Evolutionary conservation across 1,140 invertebrate species (phyloP), one percentile per base, ranked within the genome.

Genomic region (Pogonognathellus flavescens): DNA sequence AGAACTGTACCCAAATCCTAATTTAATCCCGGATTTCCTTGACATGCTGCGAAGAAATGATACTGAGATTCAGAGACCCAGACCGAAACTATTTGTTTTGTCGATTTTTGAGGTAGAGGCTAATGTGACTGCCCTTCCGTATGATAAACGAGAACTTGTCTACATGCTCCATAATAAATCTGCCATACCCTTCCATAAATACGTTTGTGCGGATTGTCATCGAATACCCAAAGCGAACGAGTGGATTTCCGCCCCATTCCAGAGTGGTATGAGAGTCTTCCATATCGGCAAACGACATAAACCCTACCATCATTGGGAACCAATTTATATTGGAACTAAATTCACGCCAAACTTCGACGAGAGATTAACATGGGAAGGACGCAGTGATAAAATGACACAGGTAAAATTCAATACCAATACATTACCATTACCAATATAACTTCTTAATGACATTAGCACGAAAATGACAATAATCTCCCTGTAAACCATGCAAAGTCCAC

Each of bases 321-420:
- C 96, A 1, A 96, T 97, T 87, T 97, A 95, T 88, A 96, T 97
- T 86, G 96, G 95, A 25, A 96, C 95, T 0, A 94, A 96, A 90
- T 91, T 93, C 10, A 96, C 97, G 89, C 96, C 97, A 0, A 92
- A 96, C 82, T 98, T 97, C 89, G 96, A 97, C 88, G 91, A 92
- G 62, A 92, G 96, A 90, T 93, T 96, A 22, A 96, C 94, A 89
- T 97, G 96, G 96, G 95, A 97, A 90, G 96, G 96, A 80, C 96
- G 95, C 91, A 96, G 95, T 90, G 95, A 97, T 90, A 97, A 97
- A 92, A 98, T 98, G 97, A 96, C 96, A 55, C 97, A 97, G 94
- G 96, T 97, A 89, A 90, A 84, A 11, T 25, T 59, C 16, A 59
- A 72, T 41, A 41, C 31, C 31, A 41, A n/a, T 14, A 9, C 9